phyloP scores from a whole-genome alignment of 2,113 vertebrate genomes.

The Silurus asotus region DNA sequence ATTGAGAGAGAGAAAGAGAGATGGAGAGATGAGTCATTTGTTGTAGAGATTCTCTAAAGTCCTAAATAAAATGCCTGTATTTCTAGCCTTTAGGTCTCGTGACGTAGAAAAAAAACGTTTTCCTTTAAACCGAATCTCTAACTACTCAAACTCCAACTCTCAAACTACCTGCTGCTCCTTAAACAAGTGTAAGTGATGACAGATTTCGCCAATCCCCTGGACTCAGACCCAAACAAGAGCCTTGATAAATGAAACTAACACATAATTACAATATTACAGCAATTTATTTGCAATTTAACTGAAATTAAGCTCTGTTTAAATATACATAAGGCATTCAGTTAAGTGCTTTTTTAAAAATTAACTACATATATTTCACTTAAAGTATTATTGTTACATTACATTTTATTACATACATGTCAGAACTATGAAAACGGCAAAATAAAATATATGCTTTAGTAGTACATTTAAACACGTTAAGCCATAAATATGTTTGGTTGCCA shows the following conservation, averaged over 20 bases:
- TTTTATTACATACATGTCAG: no score
- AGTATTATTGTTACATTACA: no score
- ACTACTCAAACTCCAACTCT: not conserved
- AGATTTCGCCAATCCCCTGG: not conserved
- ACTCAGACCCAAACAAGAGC: not conserved
- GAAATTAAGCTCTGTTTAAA: not conserved
- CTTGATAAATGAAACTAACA: not conserved
- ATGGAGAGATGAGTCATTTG: not conserved
- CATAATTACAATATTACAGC: no score
- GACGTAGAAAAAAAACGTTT: not conserved
- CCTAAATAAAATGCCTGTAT: not conserved
- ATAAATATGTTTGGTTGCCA: not conserved
- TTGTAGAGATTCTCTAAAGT: not conserved
- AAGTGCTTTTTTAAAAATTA: no score
- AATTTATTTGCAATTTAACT: not conserved
- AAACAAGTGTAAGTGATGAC: not conserved
- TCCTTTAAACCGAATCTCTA: no score
- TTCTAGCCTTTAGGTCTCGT: not conserved
- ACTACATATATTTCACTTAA: no score
- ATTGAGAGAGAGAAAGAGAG: not conserved
- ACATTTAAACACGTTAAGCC: not conserved
- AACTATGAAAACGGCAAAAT: no score
- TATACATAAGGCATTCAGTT: not conserved
- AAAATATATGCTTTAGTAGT: no score
- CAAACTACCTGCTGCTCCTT: not conserved